Evolutionary conservation across 2,797 vertebrate species (phyloP).

Genomic region (Rhinoraja longicauda): DNA sequence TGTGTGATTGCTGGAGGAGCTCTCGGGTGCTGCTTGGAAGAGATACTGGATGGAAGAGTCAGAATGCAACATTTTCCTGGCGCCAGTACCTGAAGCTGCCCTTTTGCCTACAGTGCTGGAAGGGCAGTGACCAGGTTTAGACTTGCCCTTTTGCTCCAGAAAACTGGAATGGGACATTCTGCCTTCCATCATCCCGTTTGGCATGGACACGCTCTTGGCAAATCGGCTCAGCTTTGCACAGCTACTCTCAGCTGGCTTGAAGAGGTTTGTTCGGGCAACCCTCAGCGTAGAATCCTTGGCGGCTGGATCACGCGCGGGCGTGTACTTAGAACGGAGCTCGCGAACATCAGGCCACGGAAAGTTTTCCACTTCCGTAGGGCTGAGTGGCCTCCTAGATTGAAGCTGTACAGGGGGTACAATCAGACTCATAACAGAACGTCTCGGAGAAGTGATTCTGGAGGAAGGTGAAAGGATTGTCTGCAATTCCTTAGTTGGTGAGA

Average conservation of each 20-base stretch:
- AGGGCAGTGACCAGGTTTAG: background rate
- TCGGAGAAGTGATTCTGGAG: slow-evolving; percentile 39
- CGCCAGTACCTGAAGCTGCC: too few species aligned
- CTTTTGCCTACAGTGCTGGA: background rate
- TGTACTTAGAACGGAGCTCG: slow-evolving; percentile 77
- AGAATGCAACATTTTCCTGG: background rate
- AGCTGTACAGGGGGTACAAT: slow-evolving; percentile 45
- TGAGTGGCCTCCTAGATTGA: slow-evolving; percentile 56
- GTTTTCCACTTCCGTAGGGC: slow-evolving; percentile 59
- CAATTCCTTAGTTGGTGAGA: background rate
- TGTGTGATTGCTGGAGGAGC: background rate
- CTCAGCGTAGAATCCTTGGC: background rate
- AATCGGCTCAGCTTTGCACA: slow-evolving; percentile 43
- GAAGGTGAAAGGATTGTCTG: background rate
- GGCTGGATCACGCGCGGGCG: background rate
- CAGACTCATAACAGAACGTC: slow-evolving; percentile 50
- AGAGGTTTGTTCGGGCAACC: background rate
- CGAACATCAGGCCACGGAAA: slow-evolving; percentile 84
- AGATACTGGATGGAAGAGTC: slow-evolving; percentile 4
- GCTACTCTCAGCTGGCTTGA: background rate
- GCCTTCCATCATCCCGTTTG: slow-evolving; percentile 57
- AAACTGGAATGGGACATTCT: slow-evolving; percentile 44
- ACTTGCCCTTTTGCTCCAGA: background rate
- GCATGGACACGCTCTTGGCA: slow-evolving; percentile 58
- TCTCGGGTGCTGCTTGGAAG: background rate